These are phyloP conservation scores for Hirudinaria manillensis DNA, from an alignment of 2,888 invertebrate genomes.

Conservation along the genomic window DNA sequence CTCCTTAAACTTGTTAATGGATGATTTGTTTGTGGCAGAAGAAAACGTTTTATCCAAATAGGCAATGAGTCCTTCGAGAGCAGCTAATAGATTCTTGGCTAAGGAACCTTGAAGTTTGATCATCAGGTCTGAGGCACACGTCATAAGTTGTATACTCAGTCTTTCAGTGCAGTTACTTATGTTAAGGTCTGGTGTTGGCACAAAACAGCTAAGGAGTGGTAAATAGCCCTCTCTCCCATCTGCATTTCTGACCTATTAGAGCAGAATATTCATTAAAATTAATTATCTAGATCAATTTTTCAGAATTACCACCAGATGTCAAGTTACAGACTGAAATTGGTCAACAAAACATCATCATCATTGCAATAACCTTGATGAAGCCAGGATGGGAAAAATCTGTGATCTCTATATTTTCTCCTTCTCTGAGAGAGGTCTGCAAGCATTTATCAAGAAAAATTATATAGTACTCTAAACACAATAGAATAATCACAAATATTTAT, in stretches of 20 bases:
- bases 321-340: not conserved
- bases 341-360: not conserved
- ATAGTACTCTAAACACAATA: not conserved
- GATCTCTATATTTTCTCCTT: slow-evolving; percentile 8
- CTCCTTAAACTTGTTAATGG: not conserved
- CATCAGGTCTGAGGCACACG: not conserved
- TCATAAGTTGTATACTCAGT: slow-evolving; percentile 10
- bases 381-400: not conserved
- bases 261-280: not conserved
- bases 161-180: slow-evolving; percentile 18
- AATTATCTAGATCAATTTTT: too few relatives aligned
- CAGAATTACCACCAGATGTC: not conserved
- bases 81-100: not conserved
- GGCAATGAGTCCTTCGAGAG: not conserved
- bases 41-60: not conserved
- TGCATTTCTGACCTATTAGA: slow-evolving; percentile 3
- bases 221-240: slow-evolving; percentile 16
- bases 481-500: not conserved
- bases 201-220: slow-evolving; percentile 2
- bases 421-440: not conserved
- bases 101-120: not conserved
- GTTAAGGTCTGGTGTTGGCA: slow-evolving; percentile 8
- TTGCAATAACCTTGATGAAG: not conserved
- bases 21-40: not conserved
- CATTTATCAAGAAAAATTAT: not conserved